Evolutionary conservation across 1,140 invertebrate species (phyloP), one percentile per base, ranked within the genome.

Genomic region (Stegodyphus mimosarum): DNA sequence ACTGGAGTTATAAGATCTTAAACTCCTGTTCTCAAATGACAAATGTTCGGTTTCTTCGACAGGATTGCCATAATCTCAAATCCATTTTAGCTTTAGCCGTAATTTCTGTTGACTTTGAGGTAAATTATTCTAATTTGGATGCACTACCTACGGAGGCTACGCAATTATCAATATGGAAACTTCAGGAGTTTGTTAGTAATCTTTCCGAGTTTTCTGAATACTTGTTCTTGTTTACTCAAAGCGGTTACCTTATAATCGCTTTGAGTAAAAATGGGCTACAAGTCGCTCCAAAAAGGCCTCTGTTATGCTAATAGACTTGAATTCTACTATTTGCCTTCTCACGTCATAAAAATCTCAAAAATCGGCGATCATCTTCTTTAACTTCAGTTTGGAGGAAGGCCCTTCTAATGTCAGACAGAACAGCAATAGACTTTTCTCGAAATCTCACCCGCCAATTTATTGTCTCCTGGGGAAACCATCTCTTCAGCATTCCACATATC

Each of bases 51-150:
- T 64, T 10, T 10, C 70, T 3, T 69, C 49, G 6, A 63, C 6
- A 81, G 70, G 6, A 70, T 48, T 69, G n/a, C 81, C 81, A 83
- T 51, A 52, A 64, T 76, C 81, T 73, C 17, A 83, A 17, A 7
- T 74, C 60, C 6, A 63, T 10, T 10, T 63, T 74, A 48, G 52
- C 49, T 51, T 49, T 51, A 33, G 76, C 53, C 64, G 79, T 71
- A 33, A 70, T 71, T 18, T 87, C 53, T n/a, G 77, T 79, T 51
- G 63, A 60, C 2, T 50, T 53, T 87, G n/a, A 4, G n/a, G 49
- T 73, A 63, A 74, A 69, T 6, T 10, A 2, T 15, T 69, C n/a
- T 33, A 83, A 67, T 64, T 83, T 53, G 0, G 7, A 6, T 83
- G 18, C 17, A n/a, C 10, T 48, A 5, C 50, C 6, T 1, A 83